phyloP scores from a whole-genome alignment of 2,113 vertebrate species.

The Trogon melanurus region DNA sequence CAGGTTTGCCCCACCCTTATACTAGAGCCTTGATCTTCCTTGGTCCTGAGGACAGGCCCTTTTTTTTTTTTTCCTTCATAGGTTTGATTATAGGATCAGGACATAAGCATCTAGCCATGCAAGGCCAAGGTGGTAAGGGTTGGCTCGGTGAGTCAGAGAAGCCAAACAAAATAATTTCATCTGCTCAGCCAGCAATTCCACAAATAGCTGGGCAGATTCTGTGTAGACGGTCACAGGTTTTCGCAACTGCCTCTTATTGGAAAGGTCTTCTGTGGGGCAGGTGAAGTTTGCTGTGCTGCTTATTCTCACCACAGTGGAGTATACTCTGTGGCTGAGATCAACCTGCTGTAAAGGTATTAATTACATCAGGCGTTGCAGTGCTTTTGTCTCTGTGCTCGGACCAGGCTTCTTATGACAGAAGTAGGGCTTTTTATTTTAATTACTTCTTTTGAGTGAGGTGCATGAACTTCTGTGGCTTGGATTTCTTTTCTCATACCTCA shows the following conservation, averaged over 20 bases:
- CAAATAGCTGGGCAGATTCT: constrained; percentile 15
- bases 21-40: constrained; percentile 31
- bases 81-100: constrained; percentile 53
- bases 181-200: constrained; percentile 21
- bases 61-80: background rate
- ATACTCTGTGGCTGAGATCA: background rate
- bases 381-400: background rate
- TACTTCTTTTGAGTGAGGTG: background rate
- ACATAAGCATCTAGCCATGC: background rate
- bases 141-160: constrained; percentile 17
- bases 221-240: background rate
- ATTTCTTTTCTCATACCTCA: background rate
- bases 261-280: background rate
- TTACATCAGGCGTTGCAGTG: background rate
- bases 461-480: background rate
- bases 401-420: background rate
- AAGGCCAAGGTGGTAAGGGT: background rate
- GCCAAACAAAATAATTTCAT: background rate
- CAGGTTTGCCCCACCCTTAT: constrained; percentile 1
- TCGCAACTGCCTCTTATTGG: background rate
- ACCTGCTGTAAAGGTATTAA: background rate
- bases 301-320: background rate
- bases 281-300: background rate
- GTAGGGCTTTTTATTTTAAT: background rate
- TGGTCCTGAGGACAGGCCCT: constrained; percentile 9